Base-by-base conservation (phyloP, 2,888 invertebrate genomes). In the Rhagophthalmus giganteus region DNA sequence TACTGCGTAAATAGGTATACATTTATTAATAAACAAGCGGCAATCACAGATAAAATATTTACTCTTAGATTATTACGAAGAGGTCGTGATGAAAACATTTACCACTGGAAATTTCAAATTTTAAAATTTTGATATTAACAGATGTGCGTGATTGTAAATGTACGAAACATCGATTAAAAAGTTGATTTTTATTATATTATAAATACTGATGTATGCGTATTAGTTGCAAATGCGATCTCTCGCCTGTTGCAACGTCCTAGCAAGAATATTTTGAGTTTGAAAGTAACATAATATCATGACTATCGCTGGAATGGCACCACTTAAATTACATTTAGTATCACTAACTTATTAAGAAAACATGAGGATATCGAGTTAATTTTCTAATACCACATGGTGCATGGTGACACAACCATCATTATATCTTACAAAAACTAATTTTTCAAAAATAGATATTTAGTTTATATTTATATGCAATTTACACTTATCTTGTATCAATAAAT, bases 381-480 rank as follows among this genome's bases (percentile, higher is more conserved):
- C 35, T 51, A 55, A 50, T 46, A 46, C 44, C 46, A 45, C 35
- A 48, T 53, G 49, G 57, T 59, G 59, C 54, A 57, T 61, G 28
- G 63, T 61, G 62, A 66, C 63, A 66, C 64, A 66, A 64, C 65
- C 64, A 62, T 58, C 58, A 56, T 62, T 66, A 58, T 49, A 51
- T 57, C 50, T 59, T 69, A 68, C 64, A 68, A 68, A 68, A 68
- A 68, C 69, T 65, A 66, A 68, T 66, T 60, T 66, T 69, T 71
- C 71, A 70, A 71, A 71, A 71, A 71, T 71, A 71, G 64, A 69
- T 59, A 57, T 61, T 57, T 66, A 39, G 20, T 34, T 44, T 51
- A 20, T 45, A 12, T 48, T 46, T 32, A 20, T 30, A 26, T 38
- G 38, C 30, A 38, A 3, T 38, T 39, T 49, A 54, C 42, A 45